Conservation (phyloP, 2,888 invertebrate species). For the Limnephilus marmoratus region DNA sequence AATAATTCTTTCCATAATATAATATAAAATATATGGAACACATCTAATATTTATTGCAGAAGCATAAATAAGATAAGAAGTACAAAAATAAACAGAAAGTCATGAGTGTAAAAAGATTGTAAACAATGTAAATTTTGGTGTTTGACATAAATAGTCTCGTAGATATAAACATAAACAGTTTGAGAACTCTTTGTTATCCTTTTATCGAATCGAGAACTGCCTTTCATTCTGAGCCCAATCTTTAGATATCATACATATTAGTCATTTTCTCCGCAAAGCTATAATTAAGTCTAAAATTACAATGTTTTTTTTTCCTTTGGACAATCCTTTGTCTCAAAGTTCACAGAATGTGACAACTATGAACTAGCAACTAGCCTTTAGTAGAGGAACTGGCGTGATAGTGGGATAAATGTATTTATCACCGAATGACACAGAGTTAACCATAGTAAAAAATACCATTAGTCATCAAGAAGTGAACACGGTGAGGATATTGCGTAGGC, state of each 20-base stretch:
- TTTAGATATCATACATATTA: conserved; percentile 5
- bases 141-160: conserved; percentile 11
- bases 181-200: conserved; percentile 25
- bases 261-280: conserved; percentile 30
- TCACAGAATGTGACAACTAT: conserved; percentile 39
- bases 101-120: background rate
- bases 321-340: conserved; percentile 63
- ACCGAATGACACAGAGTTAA: conserved; percentile 57
- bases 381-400: conserved; percentile 30
- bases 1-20: too few species aligned
- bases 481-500: conserved; percentile 74
- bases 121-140: conserved; percentile 33
- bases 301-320: conserved; percentile 18
- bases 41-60: background rate
- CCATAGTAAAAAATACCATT: conserved; percentile 70
- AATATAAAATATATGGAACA: too few species aligned
- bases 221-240: background rate
- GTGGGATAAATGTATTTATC: conserved; percentile 35
- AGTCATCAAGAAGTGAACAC: conserved; percentile 76
- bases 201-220: background rate
- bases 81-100: background rate
- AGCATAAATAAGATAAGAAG: background rate
- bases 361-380: background rate
- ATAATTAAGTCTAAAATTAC: conserved; percentile 32
- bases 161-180: conserved; percentile 12